A percentile compares a stretch with the other conserved stretches of the same genome.
phyloP scores from a whole-genome alignment of 2,888 invertebrate genomes.

The Acronicta alni region DNA sequence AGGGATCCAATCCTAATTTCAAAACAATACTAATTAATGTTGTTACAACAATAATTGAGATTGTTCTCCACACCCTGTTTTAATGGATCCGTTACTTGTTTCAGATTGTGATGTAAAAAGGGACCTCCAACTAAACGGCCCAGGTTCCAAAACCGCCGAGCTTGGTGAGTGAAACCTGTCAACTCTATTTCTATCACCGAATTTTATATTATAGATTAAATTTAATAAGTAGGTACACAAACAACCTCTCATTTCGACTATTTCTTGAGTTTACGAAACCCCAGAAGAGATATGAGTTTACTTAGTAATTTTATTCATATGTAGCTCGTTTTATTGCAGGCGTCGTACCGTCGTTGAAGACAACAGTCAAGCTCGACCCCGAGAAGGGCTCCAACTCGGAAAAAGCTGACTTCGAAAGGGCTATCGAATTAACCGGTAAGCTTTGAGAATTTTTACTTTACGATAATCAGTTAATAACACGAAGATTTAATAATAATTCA shows the following conservation, averaged over 20 bases:
- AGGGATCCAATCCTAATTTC: no score
- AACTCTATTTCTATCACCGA: no score
- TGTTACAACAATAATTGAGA: no score
- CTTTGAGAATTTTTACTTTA: conserved; percentile 1
- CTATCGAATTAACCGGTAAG: conserved; percentile 94
- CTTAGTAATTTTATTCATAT: no score
- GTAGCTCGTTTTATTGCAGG: conserved; percentile 67
- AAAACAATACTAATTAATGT: no score
- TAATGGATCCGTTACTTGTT: conserved; percentile 57
- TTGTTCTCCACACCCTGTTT: not conserved
- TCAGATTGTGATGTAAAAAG: conserved; percentile 96
- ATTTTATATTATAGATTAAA: no score
- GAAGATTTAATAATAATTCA: no score
- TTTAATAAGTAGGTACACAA: no score
- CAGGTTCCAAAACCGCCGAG: conserved; percentile 92
- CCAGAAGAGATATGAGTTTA: no score
- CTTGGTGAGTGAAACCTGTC: conserved; percentile 84
- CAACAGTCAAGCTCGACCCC: conserved; percentile 89
- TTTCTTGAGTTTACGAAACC: no score
- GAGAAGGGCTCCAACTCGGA: conserved; percentile 91
- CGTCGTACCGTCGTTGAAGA: conserved; percentile 88
- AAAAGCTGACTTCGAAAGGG: conserved; percentile 96
- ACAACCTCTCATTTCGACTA: not conserved
- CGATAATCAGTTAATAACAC: no score
- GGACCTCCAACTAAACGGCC: conserved; percentile 94